These are phyloP conservation scores for Prinia subflava DNA, from an alignment of 2,113 vertebrate species.

Conservation along the genomic window DNA sequence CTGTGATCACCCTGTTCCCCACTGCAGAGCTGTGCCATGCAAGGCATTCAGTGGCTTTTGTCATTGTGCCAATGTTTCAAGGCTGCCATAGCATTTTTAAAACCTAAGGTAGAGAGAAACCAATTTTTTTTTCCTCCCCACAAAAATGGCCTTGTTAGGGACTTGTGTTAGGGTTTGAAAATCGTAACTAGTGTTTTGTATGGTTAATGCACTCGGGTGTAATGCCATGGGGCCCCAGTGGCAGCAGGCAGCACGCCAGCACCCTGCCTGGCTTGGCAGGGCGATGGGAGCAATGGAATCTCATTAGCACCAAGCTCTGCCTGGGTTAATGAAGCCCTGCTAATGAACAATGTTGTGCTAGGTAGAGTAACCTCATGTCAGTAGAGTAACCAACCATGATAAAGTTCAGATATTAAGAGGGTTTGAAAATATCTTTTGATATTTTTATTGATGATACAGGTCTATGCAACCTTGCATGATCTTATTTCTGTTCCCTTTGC, in stretches of 20 bases:
- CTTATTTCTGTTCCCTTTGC: neutral
- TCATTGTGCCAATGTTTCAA: neutral
- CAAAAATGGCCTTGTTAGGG: neutral
- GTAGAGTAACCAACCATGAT: neutral
- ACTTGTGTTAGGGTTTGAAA: neutral
- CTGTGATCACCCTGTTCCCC: neutral
- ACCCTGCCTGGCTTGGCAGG: neutral
- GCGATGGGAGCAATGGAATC: neutral
- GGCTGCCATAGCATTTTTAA: neutral
- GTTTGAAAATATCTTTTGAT: neutral
- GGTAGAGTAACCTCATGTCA: neutral
- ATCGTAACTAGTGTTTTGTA: neutral
- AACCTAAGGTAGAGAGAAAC: neutral
- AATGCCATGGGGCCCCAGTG: neutral
- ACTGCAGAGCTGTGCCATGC: neutral
- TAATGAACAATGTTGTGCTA: neutral
- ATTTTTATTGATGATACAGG: neutral
- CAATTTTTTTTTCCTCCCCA: neutral
- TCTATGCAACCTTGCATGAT: neutral
- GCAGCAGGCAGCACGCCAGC: neutral
- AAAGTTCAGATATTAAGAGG: neutral
- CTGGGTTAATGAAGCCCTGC: neutral
- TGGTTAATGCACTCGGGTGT: neutral
- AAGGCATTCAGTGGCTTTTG: neutral
- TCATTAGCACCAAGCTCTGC: neutral